phyloP scores from a whole-genome alignment of 2,797 vertebrate genomes.

The Cheirogaleus major region DNA sequence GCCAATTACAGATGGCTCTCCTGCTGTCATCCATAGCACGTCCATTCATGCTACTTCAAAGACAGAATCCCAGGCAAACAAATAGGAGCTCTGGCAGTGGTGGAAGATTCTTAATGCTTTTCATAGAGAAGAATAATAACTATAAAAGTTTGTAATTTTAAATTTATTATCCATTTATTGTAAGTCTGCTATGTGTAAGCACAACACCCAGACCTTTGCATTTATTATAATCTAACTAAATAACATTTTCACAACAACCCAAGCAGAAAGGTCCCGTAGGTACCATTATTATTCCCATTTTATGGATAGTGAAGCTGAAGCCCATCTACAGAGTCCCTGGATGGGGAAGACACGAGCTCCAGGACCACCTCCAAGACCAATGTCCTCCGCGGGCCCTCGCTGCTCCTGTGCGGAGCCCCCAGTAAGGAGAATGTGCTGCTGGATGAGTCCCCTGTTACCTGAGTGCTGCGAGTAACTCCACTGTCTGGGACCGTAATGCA shows the following conservation, averaged over 20 bases:
- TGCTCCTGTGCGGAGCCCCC: not conserved
- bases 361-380: not conserved
- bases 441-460: not conserved
- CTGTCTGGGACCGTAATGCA: not conserved
- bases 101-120: conserved; percentile 1
- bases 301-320: not conserved
- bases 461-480: not conserved
- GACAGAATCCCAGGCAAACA: not conserved
- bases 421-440: not conserved
- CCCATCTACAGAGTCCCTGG: not conserved
- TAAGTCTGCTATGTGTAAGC: not conserved
- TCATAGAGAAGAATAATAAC: not conserved
- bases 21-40: not conserved
- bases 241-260: not conserved
- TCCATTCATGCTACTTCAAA: not conserved
- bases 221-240: not conserved
- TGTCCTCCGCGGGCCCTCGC: not conserved
- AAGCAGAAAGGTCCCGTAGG: not conserved
- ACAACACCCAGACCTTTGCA: not conserved
- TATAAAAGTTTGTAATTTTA: not conserved
- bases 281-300: not conserved
- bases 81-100: not conserved
- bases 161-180: not conserved
- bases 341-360: not conserved
- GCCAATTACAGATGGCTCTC: not conserved